Conservation (phyloP, 1,140 invertebrate genomes). For the Scylla paramamosain region DNA sequence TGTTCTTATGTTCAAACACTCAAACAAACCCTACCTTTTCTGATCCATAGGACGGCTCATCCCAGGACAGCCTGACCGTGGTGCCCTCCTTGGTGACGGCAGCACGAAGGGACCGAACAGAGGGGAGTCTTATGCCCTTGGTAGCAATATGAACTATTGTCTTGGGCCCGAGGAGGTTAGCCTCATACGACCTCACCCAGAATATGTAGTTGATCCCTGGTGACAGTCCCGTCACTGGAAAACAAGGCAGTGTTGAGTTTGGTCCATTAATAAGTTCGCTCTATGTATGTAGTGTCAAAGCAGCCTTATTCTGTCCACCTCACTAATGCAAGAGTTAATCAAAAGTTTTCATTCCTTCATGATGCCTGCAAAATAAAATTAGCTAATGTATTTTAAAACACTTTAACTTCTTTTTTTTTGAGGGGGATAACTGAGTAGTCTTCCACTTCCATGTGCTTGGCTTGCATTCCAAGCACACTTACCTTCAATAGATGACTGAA, state of each 20-base stretch:
- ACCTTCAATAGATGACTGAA: too few relatives aligned
- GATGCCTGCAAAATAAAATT: too few relatives aligned
- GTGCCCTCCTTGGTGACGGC: conserved; percentile 25
- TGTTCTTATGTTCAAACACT: background rate
- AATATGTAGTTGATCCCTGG: conserved; percentile 16
- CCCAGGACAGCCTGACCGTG: conserved; percentile 43
- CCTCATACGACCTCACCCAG: conserved; percentile 36
- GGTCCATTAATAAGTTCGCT: too few relatives aligned
- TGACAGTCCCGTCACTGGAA: conserved; percentile 42
- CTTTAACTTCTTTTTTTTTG: too few relatives aligned
- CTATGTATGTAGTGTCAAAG: too few relatives aligned
- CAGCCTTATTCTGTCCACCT: too few relatives aligned
- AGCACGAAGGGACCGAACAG: conserved; percentile 23
- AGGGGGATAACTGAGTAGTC: too few relatives aligned
- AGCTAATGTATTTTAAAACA: too few relatives aligned
- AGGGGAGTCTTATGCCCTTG: background rate
- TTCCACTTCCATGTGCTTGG: too few relatives aligned
- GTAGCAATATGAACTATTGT: background rate
- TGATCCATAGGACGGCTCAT: conserved; percentile 28
- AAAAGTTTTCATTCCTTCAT: too few relatives aligned
- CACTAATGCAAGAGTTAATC: too few relatives aligned
- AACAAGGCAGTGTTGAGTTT: background rate
- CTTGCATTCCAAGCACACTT: too few relatives aligned
- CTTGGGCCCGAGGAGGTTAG: background rate
- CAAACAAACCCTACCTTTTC: background rate